Evolutionary conservation across 2,888 invertebrate species (phyloP).

Genomic region (Gisinianus flammeolus): DNA sequence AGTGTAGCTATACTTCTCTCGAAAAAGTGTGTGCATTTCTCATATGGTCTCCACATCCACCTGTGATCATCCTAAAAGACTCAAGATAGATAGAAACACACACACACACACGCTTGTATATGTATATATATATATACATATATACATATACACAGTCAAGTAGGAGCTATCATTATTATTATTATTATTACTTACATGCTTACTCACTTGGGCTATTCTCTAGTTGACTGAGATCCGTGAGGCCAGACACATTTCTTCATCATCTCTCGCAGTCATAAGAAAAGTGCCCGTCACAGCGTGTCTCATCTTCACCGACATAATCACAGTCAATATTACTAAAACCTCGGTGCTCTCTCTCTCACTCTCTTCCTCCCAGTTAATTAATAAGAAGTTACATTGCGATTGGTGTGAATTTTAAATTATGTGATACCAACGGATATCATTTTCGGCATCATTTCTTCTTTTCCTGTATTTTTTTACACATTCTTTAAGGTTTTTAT

Average conservation of each 20-base stretch:
- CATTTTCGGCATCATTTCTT: neutral
- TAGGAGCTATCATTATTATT: neutral
- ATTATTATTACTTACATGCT: neutral
- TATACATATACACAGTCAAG: neutral
- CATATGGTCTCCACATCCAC: conserved; percentile 1
- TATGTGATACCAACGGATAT: neutral
- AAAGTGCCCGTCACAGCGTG: neutral
- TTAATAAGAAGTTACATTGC: neutral
- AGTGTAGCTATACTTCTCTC: neutral
- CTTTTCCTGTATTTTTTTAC: neutral
- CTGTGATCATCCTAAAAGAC: neutral
- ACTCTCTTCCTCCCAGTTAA: neutral
- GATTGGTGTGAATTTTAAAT: neutral
- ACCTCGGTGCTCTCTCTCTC: neutral
- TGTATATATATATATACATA: neutral
- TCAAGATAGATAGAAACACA: neutral
- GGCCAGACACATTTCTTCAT: conserved; percentile 38
- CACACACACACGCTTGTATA: neutral
- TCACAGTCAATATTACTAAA: neutral
- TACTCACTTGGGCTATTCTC: no score
- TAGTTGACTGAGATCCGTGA: conserved; percentile 35
- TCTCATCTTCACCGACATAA: neutral
- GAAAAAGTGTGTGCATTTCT: neutral
- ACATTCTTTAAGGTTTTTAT: neutral
- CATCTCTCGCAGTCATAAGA: neutral